phyloP scores from a whole-genome alignment of 2,113 vertebrate genomes.

The Mugil cephalus region DNA sequence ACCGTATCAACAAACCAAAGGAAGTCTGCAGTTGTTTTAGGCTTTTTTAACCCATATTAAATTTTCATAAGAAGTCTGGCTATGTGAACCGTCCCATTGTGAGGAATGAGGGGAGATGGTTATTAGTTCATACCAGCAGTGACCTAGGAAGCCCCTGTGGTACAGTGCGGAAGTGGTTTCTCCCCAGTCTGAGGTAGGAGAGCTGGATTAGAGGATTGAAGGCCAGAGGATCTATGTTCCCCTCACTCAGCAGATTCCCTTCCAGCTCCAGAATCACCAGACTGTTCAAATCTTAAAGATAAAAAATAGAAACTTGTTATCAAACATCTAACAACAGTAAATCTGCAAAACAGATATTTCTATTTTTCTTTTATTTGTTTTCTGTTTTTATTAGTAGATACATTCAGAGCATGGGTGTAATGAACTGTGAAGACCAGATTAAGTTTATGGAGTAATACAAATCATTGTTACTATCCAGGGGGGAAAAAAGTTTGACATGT shows the following conservation, averaged over 20 bases:
- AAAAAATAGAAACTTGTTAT: neutral
- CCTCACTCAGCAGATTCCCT: conserved; percentile 93
- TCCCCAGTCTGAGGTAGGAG: conserved; percentile 90
- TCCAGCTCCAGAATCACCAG: conserved; percentile 94
- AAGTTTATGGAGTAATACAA: too few species aligned
- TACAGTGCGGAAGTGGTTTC: conserved; percentile 93
- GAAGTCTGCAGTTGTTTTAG: neutral
- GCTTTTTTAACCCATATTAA: neutral
- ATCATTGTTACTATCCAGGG: too few species aligned
- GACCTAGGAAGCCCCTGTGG: conserved; percentile 92
- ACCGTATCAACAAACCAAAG: too few species aligned
- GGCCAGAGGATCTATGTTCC: conserved; percentile 87
- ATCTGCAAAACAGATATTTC: neutral
- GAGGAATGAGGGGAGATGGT: neutral
- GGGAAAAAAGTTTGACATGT: too few species aligned
- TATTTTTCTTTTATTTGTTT: neutral
- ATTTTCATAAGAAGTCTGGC: conserved; percentile 3
- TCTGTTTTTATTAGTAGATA: too few species aligned
- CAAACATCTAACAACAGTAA: too few species aligned
- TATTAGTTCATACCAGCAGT: conserved; percentile 85
- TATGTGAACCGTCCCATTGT: neutral
- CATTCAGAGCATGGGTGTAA: too few species aligned
- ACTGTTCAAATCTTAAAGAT: conserved; percentile 85
- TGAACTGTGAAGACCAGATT: too few species aligned
- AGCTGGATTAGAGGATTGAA: conserved; percentile 88